Evolutionary conservation across 2,797 vertebrate species (phyloP).

Genomic region (Trachops cirrhosus): DNA sequence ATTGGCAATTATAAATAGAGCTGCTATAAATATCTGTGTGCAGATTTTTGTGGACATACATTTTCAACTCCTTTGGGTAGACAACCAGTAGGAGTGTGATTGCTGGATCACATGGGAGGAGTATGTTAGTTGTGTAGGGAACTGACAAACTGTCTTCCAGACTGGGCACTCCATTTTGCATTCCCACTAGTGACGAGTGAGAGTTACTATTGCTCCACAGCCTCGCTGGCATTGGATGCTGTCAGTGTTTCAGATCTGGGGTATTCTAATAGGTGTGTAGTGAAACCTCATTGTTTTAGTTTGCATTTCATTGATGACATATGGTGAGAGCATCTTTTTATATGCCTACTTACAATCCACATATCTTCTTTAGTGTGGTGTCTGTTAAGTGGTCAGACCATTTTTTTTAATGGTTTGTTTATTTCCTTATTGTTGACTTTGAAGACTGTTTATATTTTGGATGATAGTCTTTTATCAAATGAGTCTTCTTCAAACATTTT

Average conservation of each 20-base stretch:
- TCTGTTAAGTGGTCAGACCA: not conserved
- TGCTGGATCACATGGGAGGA: not conserved
- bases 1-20: not conserved
- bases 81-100: not conserved
- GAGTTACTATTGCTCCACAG: not conserved
- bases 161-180: not conserved
- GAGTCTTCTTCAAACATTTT: conserved; percentile 4
- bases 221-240: not conserved
- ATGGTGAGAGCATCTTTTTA: not conserved
- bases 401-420: not conserved
- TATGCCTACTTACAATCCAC: not conserved
- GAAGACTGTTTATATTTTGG: not conserved
- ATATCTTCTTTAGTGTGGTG: not conserved
- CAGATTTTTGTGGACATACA: not conserved
- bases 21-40: not conserved
- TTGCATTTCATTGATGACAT: not conserved
- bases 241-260: not conserved
- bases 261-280: not conserved
- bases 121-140: not conserved
- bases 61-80: not conserved
- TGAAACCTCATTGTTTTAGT: not conserved
- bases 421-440: not conserved
- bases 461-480: not conserved
- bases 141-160: not conserved
- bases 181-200: not conserved